Conservation (phyloP, 2,888 invertebrate species). For the Eupithecia tripunctaria region DNA sequence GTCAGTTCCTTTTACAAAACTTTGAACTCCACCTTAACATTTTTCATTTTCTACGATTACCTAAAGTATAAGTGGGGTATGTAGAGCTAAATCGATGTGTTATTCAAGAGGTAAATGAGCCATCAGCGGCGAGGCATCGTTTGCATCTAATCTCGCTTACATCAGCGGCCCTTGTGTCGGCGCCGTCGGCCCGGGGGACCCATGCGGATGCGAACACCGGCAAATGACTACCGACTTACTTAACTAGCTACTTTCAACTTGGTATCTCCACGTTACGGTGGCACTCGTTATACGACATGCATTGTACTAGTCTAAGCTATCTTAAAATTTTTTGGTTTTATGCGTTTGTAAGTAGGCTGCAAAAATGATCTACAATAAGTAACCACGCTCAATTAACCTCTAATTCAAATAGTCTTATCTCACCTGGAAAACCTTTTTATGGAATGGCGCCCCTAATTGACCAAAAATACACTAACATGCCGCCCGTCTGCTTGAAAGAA, state of each 20-base stretch:
- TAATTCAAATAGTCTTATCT: background rate
- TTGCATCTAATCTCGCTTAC: constrained; percentile 79
- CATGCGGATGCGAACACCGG: constrained; percentile 55
- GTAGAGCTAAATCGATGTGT: constrained; percentile 71
- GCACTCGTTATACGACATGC: background rate
- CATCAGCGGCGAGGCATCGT: constrained; percentile 75
- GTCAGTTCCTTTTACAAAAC: constrained; percentile 4
- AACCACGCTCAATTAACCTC: background rate
- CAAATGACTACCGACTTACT: constrained; percentile 47
- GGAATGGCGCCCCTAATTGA: background rate
- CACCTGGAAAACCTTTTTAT: background rate
- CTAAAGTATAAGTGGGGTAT: constrained; percentile 46
- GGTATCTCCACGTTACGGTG: background rate
- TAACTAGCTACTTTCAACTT: constrained; percentile 21
- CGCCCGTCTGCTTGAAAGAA: constrained; percentile 50
- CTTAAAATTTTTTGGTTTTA: background rate
- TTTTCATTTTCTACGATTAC: constrained; percentile 32
- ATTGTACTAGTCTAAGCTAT: background rate
- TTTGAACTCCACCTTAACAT: constrained; percentile 33
- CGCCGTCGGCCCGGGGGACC: constrained; percentile 51
- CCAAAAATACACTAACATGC: constrained; percentile 3
- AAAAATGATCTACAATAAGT: too few species aligned
- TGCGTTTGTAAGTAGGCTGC: background rate
- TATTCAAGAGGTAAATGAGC: constrained; percentile 81
- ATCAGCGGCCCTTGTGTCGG: constrained; percentile 62